Percentiles rank a stretch among this genome's conserved stretches.
phyloP scores from a whole-genome alignment of 2,113 vertebrate genomes.

The Laticauda laticaudata region DNA sequence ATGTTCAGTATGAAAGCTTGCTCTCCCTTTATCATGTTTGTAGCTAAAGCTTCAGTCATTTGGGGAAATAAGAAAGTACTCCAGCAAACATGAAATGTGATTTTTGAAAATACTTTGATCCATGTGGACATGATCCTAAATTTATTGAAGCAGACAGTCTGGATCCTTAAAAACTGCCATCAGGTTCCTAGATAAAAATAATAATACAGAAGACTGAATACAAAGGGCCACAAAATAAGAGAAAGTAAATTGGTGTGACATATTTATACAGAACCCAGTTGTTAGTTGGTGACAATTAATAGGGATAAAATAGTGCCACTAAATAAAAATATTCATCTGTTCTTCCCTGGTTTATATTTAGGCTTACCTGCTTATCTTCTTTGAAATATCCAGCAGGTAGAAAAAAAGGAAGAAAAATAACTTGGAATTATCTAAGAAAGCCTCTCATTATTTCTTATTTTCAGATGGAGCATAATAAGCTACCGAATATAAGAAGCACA shows the following conservation, averaged over 20 bases:
- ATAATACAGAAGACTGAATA: background rate
- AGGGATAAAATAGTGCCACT: background rate
- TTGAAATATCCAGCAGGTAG: background rate
- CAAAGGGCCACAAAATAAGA: background rate
- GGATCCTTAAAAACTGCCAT: background rate
- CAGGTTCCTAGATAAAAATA: background rate
- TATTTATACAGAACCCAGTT: background rate
- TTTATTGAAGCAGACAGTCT: background rate
- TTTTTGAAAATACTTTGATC: background rate
- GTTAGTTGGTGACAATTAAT: background rate
- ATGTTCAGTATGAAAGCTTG: background rate
- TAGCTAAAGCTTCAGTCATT: background rate
- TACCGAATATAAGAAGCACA: constrained; percentile 73
- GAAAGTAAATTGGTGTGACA: background rate
- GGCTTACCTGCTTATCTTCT: background rate
- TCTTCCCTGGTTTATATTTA: background rate
- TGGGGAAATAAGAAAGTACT: background rate
- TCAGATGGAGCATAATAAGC: constrained; percentile 79
- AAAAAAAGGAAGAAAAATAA: background rate
- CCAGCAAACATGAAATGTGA: background rate
- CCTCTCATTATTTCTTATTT: constrained; percentile 2
- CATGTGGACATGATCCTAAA: background rate
- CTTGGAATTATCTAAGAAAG: background rate
- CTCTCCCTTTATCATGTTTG: background rate
- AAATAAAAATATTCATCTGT: background rate